Evolutionary conservation across 2,888 invertebrate species (phyloP).

Genomic region (Galerucella nymphaeae): DNA sequence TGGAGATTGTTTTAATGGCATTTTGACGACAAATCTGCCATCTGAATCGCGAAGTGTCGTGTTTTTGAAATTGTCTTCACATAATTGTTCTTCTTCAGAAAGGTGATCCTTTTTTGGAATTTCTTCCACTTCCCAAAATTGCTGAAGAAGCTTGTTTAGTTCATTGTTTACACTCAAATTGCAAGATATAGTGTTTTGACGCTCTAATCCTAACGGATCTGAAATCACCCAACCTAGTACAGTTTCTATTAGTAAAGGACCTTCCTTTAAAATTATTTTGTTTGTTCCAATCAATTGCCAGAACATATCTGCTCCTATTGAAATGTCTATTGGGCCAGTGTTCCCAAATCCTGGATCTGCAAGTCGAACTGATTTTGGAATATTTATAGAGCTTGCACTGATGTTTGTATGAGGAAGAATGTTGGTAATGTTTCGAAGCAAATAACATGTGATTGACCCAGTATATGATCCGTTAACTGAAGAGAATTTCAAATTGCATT

Average conservation of each 20-base stretch:
- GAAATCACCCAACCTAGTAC: neutral
- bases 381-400: neutral
- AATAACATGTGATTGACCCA: neutral
- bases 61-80: neutral
- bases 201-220: neutral
- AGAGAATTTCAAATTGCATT: neutral
- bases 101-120: neutral
- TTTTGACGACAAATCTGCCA: neutral
- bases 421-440: neutral
- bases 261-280: neutral
- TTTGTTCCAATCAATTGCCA: too few relatives aligned
- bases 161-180: too few relatives aligned
- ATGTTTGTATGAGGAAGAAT: neutral
- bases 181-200: too few relatives aligned
- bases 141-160: neutral
- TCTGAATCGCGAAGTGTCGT: neutral
- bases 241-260: too few relatives aligned
- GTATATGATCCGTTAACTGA: too few relatives aligned
- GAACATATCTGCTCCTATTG: neutral
- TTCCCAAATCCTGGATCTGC: neutral
- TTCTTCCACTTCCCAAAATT: conserved; percentile 3
- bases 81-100: neutral
- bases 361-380: neutral
- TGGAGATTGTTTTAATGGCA: neutral
- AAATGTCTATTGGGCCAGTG: neutral